Evolutionary conservation across 2,888 invertebrate species (phyloP), one percentile per base, ranked within the genome.

Genomic region (Drepanosiphum platanoidis): DNA sequence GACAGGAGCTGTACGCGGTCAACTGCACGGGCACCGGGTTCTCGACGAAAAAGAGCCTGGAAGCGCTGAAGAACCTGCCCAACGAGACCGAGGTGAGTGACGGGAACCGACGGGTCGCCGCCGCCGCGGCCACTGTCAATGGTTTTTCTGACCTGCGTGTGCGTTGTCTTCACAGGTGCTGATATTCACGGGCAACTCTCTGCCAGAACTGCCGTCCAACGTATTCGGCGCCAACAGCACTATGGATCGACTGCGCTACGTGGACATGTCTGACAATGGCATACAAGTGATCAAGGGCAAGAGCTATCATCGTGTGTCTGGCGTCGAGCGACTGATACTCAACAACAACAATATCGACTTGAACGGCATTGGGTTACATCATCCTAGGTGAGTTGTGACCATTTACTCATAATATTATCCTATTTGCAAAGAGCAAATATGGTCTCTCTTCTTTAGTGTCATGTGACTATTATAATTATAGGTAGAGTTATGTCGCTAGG

Each of bases 241-340:
- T 77, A 91, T 93, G 86, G 91, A 91, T 36, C 90, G 91, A 71
- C 89, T 95, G 74, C 91, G 91, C 87, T 91, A 93, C 7, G 92
- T 95, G 70, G 95, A 95, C 88, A 93, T 95, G 93, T 93, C 93
- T 87, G 93, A 92, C 88, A 95, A 95, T 89, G 91, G 92, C 27
- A 94, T 95, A 68, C 90, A 91, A 71, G 93, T 93, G 87, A 94
- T 95, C 74, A 92, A 92, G 86, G 95, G 95, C 2, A 94, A 94
- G 89, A 91, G 94, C 0, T 95, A 94, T 89, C 95, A 95, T 88
- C 93, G 93, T 88, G 94, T 95, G 0, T 91, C 91, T 75, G 92
- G 92, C 87, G 94, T 95, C 0, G 91, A 92, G 88, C 91, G 93
- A 39, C 90, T 95, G 13, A 92, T 94, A 87, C 90, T 95, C 86